Evolutionary conservation across 2,113 vertebrate species (phyloP).

Genomic region (Silurus asotus): DNA sequence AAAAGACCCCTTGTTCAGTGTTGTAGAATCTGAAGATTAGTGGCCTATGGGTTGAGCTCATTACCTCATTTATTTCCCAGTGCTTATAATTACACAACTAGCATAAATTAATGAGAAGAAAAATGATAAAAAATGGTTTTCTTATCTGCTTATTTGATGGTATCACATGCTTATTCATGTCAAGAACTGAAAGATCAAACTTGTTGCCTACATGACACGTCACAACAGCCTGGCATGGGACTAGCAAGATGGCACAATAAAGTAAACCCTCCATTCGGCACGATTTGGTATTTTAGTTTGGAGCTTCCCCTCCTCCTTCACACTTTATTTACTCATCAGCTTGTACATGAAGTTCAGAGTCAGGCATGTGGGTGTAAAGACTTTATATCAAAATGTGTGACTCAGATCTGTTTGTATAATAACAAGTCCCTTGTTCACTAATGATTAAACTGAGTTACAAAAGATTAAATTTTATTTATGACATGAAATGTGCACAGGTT

Average conservation of each 20-base stretch:
- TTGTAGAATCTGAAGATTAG: not conserved
- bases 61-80: not conserved
- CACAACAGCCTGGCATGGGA: not conserved
- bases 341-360: slow-evolving; percentile 5
- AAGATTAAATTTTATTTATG: not conserved
- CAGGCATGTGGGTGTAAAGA: slow-evolving; percentile 6
- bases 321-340: slow-evolving; percentile 18
- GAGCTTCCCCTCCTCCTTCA: not conserved
- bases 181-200: not conserved
- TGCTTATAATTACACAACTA: not conserved
- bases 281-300: not conserved
- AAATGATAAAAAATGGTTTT: not conserved
- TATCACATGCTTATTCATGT: not conserved
- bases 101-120: not conserved
- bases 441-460: slow-evolving; percentile 3
- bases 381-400: slow-evolving; percentile 5
- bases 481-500: not conserved
- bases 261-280: not conserved
- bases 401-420: slow-evolving; percentile 4
- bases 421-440: not conserved
- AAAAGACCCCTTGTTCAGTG: slow-evolving; percentile 5
- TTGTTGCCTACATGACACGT: not conserved
- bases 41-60: not conserved
- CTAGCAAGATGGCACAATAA: not conserved
- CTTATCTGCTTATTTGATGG: not conserved